Evolutionary conservation across 2,797 vertebrate genomes (phyloP), one percentile per base, ranked within the genome.

Genomic region (Acomys russatus): DNA sequence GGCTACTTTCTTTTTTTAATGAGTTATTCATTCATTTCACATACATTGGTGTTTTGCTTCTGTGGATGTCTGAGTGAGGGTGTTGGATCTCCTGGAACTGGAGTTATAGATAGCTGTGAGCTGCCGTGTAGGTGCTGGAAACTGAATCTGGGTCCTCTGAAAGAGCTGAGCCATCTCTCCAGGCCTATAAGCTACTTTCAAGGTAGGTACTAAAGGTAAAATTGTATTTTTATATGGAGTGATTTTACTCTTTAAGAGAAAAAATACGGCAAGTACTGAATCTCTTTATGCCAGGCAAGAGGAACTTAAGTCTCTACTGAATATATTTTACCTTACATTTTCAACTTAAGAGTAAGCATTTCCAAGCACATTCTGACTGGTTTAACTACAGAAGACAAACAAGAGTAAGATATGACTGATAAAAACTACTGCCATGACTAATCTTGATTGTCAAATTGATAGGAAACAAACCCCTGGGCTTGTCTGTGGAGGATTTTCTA

Each of bases 311-410:
- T 88, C 94, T 80, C 44, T 91, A 89, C 0, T 76, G 15, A 89
- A 64, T 51, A 30, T 44, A 80, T 88, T 82, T 83, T 90, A 87
- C 73, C 78, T 82, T 78, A 44, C 44, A 44, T n/a, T n/a, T n/a
- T n/a, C n/a, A n/a, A n/a, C n/a, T n/a, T n/a, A n/a, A n/a, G 80
- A 89, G 73, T 44, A 92, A 96, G 77, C 4, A 77, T 88, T 92
- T 92, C 73, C 54, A 88, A 92, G 59, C 79, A 66, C 78, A 88
- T 63, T 88, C 49, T 88, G 28, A 70, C n/a, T 68, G 38, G 20
- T 44, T 66, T 90, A 11, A 86, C 6, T 59, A 28, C 1, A 82
- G 30, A 91, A 94, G 56, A 82, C 79, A 49, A 92, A 90, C 9
- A 23, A 44, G 89, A 85, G 89, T 35, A 12, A 10, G 23, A 6